Evolutionary conservation across 2,888 invertebrate genomes (phyloP).

Genomic region (Heliconius charithonia): DNA sequence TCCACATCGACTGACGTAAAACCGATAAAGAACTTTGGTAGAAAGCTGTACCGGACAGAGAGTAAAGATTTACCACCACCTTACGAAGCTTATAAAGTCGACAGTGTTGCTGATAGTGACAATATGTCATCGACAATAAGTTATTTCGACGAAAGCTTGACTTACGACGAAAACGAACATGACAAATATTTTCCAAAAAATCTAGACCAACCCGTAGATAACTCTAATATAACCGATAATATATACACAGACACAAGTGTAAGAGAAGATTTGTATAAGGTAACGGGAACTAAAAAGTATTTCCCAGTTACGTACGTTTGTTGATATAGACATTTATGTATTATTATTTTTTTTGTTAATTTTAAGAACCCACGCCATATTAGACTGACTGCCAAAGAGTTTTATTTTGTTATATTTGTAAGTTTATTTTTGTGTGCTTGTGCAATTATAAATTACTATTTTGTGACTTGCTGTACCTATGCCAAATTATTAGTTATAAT

Average conservation of each 20-base stretch:
- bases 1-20: slow-evolving; percentile 75
- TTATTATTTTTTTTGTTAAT: slow-evolving; percentile 6
- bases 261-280: slow-evolving; percentile 57
- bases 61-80: slow-evolving; percentile 54
- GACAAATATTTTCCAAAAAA: slow-evolving; percentile 60
- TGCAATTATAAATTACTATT: slow-evolving; percentile 30
- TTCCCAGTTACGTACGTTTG: slow-evolving; percentile 68
- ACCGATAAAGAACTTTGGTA: slow-evolving; percentile 61
- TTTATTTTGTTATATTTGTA: slow-evolving; percentile 62
- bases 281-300: slow-evolving; percentile 66
- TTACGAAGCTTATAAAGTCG: slow-evolving; percentile 59
- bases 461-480: slow-evolving; percentile 40
- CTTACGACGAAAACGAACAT: slow-evolving; percentile 56
- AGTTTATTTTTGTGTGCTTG: slow-evolving; percentile 47
- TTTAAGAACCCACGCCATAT: slow-evolving; percentile 24
- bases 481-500: slow-evolving; percentile 42
- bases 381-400: slow-evolving; percentile 75
- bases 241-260: slow-evolving; percentile 50
- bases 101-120: slow-evolving; percentile 54
- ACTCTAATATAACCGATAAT: slow-evolving; percentile 52
- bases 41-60: slow-evolving; percentile 70
- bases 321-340: slow-evolving; percentile 53
- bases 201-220: slow-evolving; percentile 54
- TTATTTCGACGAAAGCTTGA: slow-evolving; percentile 71
- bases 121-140: slow-evolving; percentile 58